phyloP scores from a whole-genome alignment of 2,113 vertebrate species.

The Catharus fuscescens region DNA sequence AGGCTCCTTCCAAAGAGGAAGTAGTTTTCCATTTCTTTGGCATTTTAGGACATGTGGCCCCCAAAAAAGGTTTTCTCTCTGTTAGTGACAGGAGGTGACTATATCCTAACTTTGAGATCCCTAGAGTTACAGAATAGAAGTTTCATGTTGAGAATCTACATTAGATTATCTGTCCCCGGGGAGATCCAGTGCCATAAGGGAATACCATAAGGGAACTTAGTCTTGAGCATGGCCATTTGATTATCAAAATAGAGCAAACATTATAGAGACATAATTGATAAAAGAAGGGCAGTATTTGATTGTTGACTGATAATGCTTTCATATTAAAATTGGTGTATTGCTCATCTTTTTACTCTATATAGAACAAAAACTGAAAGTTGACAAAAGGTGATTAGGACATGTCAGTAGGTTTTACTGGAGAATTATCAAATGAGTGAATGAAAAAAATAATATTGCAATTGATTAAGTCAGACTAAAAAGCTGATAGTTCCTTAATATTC shows the following conservation, averaged over 20 bases:
- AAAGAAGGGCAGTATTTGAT: background rate
- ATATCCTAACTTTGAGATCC: background rate
- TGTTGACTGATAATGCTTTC: background rate
- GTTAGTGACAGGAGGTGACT: background rate
- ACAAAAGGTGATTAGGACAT: background rate
- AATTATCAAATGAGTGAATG: background rate
- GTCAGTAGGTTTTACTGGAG: background rate
- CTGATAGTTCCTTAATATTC: background rate
- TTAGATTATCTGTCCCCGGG: background rate
- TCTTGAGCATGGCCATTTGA: background rate
- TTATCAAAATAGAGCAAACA: background rate
- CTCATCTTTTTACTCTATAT: background rate
- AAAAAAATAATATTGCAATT: background rate
- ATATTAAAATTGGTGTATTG: background rate
- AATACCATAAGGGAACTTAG: background rate
- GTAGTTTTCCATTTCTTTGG: background rate
- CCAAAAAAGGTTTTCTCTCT: background rate
- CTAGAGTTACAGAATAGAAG: background rate
- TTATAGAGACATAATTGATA: background rate
- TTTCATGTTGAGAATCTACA: background rate
- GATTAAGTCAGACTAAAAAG: background rate
- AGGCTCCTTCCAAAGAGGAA: background rate
- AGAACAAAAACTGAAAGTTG: background rate
- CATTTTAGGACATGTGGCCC: background rate
- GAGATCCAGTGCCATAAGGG: background rate